Evolutionary conservation across 2,113 vertebrate genomes (phyloP), one percentile per base, ranked within the genome.

Genomic region (Sander lucioperca): DNA sequence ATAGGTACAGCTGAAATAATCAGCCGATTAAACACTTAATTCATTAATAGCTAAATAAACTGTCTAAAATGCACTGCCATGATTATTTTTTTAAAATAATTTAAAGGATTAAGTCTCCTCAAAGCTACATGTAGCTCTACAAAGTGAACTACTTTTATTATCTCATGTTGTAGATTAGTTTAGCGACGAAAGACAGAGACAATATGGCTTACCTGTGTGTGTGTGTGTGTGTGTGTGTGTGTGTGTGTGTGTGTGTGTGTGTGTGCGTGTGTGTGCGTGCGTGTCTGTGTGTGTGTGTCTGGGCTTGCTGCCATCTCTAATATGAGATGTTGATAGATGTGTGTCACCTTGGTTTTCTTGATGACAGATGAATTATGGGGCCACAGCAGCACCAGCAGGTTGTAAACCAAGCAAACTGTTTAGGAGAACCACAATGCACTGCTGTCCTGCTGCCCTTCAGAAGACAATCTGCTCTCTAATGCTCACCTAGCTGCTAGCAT

Each of bases 281-380:
- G 58, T 30, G 27, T 21, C 9, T 61, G 15, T 50, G 48, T 50
- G 48, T 56, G 21, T 56, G 53, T 56, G 53, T 56, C 2, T 54
- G 51, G 53, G 74, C 61, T 36, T 0, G 15, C 67, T 57, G 78
- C 62, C 84, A 72, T 69, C 36, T n/a, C 53, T 36, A 30, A 66
- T 61, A 80, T 63, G 53, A 79, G 23, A 64, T 53, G 69, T 21
- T 82, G 82, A 86, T 72, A 39, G 61, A 86, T 82, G 65, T 78
- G 80, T 84, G 86, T 90, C 86, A 89, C 83, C 88, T 89, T 86
- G 80, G 78, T 12, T 58, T n/a, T 59, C 51, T 10, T 61, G 21
- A 58, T 73, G 71, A 62, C 85, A 62, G 57, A 82, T 70, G 64
- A 83, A 70, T 79, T 76, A 89, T 66, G 68, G 45, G 59, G 56